phyloP scores from a whole-genome alignment of 2,888 invertebrate species.

The Hirtodrosophila cameraria region DNA sequence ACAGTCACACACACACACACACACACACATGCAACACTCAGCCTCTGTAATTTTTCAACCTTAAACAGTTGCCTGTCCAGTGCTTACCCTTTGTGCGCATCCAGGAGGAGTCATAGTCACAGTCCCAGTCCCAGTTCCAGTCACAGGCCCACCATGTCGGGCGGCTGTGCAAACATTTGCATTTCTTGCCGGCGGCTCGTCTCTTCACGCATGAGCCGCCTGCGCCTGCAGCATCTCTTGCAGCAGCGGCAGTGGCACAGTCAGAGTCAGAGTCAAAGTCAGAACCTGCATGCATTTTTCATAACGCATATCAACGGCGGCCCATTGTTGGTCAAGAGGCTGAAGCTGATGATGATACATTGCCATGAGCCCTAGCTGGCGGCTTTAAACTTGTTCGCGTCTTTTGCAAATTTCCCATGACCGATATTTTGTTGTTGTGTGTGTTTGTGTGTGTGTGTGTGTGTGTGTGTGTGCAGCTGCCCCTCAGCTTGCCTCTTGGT shows the following conservation, averaged over 20 bases:
- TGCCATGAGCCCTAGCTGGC: conserved; percentile 36
- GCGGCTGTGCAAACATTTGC: conserved; percentile 64
- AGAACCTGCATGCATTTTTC: conserved; percentile 57
- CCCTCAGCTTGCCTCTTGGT: background rate
- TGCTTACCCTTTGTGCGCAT: conserved; percentile 65
- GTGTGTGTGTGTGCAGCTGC: background rate
- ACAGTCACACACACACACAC: background rate
- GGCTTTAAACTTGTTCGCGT: conserved; percentile 30
- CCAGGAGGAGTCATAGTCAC: conserved; percentile 21
- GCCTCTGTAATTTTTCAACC: conserved; percentile 57
- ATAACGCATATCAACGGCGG: conserved; percentile 61
- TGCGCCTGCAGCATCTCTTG: conserved; percentile 16
- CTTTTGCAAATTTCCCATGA: conserved; percentile 70
- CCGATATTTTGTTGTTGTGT: conserved; percentile 57
- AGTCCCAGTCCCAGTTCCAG: background rate
- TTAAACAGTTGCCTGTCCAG: conserved; percentile 62
- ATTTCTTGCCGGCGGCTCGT: conserved; percentile 37
- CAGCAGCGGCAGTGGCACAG: background rate
- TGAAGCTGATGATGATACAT: conserved; percentile 58
- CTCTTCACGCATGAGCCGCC: conserved; percentile 57
- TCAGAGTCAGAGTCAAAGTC: conserved; percentile 5
- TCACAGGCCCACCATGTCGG: conserved; percentile 51
- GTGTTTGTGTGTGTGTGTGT: background rate
- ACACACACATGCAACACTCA: background rate
- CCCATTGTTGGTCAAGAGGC: conserved; percentile 64